A percentile compares a stretch with the other conserved stretches of the same genome.
phyloP scores from a whole-genome alignment of 2,113 vertebrate genomes.

The Petrocephalus microphthalmus region DNA sequence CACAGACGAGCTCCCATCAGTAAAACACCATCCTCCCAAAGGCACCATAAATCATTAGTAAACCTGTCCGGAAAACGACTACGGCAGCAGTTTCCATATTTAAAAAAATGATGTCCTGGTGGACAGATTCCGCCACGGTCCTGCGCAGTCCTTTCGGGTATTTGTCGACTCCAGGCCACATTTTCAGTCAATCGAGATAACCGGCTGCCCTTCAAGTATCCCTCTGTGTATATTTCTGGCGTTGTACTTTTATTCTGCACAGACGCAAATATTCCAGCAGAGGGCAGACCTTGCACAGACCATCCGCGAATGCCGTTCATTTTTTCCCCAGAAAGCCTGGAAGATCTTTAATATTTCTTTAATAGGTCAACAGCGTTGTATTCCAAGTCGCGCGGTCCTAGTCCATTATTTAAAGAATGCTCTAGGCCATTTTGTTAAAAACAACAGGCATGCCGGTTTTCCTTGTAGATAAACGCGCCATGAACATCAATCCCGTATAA shows the following conservation, averaged over 20 bases:
- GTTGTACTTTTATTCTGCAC: not conserved
- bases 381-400: not conserved
- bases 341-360: not conserved
- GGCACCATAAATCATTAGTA: not conserved
- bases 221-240: not conserved
- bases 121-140: not conserved
- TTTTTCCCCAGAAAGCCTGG: not conserved
- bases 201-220: not conserved
- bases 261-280: not conserved
- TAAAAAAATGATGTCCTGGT: not conserved
- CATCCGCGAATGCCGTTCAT: not conserved
- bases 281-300: not conserved
- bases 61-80: not conserved
- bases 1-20: not conserved
- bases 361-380: not conserved
- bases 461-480: not conserved
- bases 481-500: not conserved
- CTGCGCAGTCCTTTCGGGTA: not conserved
- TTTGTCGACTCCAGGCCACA: not conserved
- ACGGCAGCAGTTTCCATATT: not conserved
- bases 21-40: not conserved
- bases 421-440: not conserved
- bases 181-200: not conserved
- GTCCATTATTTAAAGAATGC: not conserved
- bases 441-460: not conserved